phyloP scores from a whole-genome alignment of 2,113 vertebrate genomes.

The Noturus placidus region DNA sequence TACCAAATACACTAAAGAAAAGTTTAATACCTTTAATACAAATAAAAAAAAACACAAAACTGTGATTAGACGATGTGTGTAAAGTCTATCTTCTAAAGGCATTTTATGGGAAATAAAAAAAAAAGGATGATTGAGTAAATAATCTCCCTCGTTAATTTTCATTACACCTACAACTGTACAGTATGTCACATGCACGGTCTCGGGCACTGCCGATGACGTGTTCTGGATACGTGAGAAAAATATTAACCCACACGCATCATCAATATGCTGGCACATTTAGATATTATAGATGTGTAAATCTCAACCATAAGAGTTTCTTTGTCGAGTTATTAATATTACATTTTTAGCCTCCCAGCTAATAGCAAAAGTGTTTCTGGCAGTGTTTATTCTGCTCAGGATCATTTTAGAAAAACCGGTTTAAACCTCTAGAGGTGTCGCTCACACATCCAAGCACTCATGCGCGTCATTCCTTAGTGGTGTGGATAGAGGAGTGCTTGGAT shows the following conservation, averaged over 20 bases:
- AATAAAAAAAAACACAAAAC: no score
- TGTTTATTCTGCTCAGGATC: not conserved
- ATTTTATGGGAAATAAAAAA: not conserved
- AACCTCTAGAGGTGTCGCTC: not conserved
- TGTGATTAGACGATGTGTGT: not conserved
- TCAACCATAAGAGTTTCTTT: not conserved
- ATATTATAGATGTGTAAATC: not conserved
- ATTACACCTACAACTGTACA: not conserved
- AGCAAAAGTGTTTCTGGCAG: not conserved
- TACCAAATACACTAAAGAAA: not conserved
- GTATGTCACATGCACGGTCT: not conserved
- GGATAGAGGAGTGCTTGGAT: not conserved
- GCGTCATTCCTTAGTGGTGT: not conserved
- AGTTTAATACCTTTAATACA: no score
- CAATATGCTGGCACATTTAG: not conserved
- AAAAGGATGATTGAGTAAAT: not conserved
- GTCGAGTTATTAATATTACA: not conserved
- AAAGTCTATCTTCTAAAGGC: not conserved
- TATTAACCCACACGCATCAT: not conserved
- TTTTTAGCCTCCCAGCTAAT: not conserved
- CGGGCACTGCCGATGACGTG: not conserved
- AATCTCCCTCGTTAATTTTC: not conserved
- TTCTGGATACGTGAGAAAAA: no score
- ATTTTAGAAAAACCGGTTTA: not conserved
- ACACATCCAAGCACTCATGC: slow-evolving; percentile 1